Conservation (phyloP, 2,113 vertebrate species). For the Thermophis baileyi region DNA sequence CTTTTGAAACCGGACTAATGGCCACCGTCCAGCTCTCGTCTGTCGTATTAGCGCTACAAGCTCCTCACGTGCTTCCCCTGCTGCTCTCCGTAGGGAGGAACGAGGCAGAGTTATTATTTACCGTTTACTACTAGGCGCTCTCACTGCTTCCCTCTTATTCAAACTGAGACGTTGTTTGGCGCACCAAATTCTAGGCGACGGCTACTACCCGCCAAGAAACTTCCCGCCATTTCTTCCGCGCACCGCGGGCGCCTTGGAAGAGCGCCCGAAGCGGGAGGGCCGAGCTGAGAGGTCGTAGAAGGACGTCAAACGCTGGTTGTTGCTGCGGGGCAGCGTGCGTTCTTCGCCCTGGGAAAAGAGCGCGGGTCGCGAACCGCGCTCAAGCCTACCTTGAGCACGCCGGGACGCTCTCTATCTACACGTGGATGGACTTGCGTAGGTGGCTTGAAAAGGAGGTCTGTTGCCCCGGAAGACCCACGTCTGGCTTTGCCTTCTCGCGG, state of each 20-base stretch:
- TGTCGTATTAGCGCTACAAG: neutral
- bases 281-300: neutral
- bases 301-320: neutral
- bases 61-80: neutral
- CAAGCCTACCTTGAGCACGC: neutral
- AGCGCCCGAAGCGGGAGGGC: neutral
- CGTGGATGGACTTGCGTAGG: neutral
- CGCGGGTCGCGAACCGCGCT: neutral
- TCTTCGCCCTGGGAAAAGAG: neutral
- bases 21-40: neutral
- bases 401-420: neutral
- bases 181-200: neutral
- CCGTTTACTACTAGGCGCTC: neutral
- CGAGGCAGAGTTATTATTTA: neutral
- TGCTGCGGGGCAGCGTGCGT: neutral
- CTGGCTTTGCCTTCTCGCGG: neutral
- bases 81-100: neutral
- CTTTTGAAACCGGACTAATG: neutral
- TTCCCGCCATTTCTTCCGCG: neutral
- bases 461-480: neutral
- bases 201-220: neutral
- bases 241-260: neutral
- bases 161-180: neutral
- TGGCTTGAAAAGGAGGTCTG: neutral
- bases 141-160: neutral